phyloP scores from a whole-genome alignment of 2,888 invertebrate genomes.

The Drosophila barbarae region DNA sequence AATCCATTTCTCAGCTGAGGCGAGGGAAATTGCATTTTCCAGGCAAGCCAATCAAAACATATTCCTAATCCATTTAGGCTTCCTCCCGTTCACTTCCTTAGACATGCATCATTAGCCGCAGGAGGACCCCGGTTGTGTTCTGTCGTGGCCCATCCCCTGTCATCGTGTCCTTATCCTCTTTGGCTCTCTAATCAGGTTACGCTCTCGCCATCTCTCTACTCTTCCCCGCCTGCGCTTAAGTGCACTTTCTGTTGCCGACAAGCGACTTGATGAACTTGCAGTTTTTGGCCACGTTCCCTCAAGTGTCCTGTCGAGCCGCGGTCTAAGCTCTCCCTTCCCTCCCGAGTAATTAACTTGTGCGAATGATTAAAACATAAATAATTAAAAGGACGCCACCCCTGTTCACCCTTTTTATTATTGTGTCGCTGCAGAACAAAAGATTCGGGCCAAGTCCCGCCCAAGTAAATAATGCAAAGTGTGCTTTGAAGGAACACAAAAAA shows the following conservation, averaged over 20 bases:
- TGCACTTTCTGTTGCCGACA: slow-evolving; percentile 14
- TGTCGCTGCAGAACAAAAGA: slow-evolving; percentile 35
- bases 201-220: slow-evolving; percentile 1
- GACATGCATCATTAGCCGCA: slow-evolving; percentile 51
- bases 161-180: slow-evolving; percentile 1
- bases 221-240: slow-evolving; percentile 18
- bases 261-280: slow-evolving; percentile 34
- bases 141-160: slow-evolving; percentile 1
- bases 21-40: slow-evolving; percentile 53
- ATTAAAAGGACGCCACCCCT: slow-evolving; percentile 52
- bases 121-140: background rate
- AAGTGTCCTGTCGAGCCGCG: background rate
- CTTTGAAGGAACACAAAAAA: background rate
- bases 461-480: slow-evolving; percentile 36
- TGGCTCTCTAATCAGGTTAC: slow-evolving; percentile 24
- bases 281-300: slow-evolving; percentile 13
- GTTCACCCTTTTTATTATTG: slow-evolving; percentile 22
- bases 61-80: slow-evolving; percentile 64
- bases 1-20: slow-evolving; percentile 45
- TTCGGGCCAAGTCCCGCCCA: slow-evolving; percentile 28
- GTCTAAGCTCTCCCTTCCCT: slow-evolving; percentile 2
- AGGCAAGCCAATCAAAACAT: slow-evolving; percentile 49
- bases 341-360: slow-evolving; percentile 55
- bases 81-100: slow-evolving; percentile 32
- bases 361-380: slow-evolving; percentile 64